phyloP scores from a whole-genome alignment of 1,140 invertebrate species.

The Spodoptera litura region DNA sequence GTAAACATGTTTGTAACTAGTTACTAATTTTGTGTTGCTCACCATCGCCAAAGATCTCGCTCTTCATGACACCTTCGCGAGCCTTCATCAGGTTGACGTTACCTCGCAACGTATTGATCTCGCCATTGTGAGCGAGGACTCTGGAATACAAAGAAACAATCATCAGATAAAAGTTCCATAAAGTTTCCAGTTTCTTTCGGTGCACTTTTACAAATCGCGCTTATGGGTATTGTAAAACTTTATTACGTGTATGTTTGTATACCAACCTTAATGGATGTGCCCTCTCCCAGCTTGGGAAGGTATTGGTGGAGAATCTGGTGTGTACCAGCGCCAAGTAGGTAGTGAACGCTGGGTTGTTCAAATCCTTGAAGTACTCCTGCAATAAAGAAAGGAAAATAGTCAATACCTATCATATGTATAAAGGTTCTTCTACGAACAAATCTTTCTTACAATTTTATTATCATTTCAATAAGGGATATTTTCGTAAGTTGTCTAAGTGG shows the following conservation, averaged over 20 bases:
- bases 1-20: too few species aligned
- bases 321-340: constrained; percentile 98
- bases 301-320: constrained; percentile 99
- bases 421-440: too few species aligned
- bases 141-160: constrained; percentile 81
- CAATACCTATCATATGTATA: too few species aligned
- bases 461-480: too few species aligned
- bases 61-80: constrained; percentile 99
- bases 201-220: too few species aligned
- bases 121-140: constrained; percentile 98
- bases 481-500: too few species aligned
- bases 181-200: too few species aligned
- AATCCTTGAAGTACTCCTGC: constrained; percentile 88
- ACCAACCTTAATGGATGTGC: constrained; percentile 97
- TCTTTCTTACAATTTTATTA: too few species aligned
- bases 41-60: constrained; percentile 90
- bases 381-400: background rate
- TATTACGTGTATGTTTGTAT: background rate
- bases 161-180: background rate
- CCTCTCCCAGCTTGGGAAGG: constrained; percentile 99
- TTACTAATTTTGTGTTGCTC: background rate
- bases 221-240: too few species aligned
- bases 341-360: constrained; percentile 93
- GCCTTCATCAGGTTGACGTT: constrained; percentile 99
- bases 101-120: constrained; percentile 99